A percentile compares a stretch with the other conserved stretches of the same genome.
phyloP scores from a whole-genome alignment of 2,888 invertebrate genomes.

The Apamea crenata region DNA sequence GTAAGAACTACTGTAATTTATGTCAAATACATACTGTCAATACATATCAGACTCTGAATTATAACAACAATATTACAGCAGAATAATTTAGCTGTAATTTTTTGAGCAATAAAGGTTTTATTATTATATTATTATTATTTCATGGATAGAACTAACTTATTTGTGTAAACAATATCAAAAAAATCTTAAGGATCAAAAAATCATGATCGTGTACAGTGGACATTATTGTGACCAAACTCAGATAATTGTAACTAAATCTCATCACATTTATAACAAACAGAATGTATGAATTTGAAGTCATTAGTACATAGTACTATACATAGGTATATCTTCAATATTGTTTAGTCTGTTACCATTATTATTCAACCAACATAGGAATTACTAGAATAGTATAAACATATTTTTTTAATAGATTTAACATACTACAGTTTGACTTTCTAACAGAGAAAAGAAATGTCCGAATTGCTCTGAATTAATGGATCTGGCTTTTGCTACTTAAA shows the following conservation, averaged over 20 bases:
- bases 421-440: background rate
- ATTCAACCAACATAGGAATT: background rate
- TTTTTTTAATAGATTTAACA: background rate
- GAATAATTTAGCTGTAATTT: too few relatives aligned
- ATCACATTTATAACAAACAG: background rate
- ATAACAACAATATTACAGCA: constrained; percentile 2
- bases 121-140: too few relatives aligned
- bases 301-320: background rate
- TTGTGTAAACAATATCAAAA: constrained; percentile 3
- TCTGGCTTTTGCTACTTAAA: background rate
- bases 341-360: background rate
- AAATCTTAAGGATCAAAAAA: background rate
- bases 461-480: background rate
- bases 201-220: background rate
- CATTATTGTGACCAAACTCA: constrained; percentile 12
- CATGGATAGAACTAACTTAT: background rate
- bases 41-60: background rate
- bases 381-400: background rate
- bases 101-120: too few relatives aligned
- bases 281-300: background rate
- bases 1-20: constrained; percentile 2
- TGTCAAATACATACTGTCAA: background rate
- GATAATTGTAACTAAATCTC: constrained; percentile 2
- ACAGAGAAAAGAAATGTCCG: background rate
- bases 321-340: constrained; percentile 12